A percentile compares a stretch with the other conserved stretches of the same genome.
phyloP scores from a whole-genome alignment of 1,140 invertebrate genomes.

The Protaetia brevitarsis region DNA sequence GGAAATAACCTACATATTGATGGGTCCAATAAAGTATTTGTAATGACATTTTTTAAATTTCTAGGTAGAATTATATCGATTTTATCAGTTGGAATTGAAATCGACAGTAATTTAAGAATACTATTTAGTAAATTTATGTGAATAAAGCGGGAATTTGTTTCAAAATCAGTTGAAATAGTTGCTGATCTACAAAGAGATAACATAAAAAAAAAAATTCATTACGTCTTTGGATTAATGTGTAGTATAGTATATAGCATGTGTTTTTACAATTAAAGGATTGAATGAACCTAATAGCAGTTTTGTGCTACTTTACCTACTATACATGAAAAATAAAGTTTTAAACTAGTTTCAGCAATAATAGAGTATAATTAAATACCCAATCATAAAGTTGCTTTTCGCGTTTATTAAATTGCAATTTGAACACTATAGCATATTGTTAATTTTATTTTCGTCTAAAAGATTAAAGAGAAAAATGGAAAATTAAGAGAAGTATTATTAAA shows the following conservation, averaged over 20 bases:
- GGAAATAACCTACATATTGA: slow-evolving; percentile 45
- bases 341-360: too few relatives aligned
- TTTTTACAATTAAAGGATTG: too few relatives aligned
- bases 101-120: slow-evolving; percentile 36
- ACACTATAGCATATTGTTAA: too few relatives aligned
- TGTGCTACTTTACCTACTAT: too few relatives aligned
- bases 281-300: too few relatives aligned
- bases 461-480: too few relatives aligned
- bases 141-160: slow-evolving; percentile 34
- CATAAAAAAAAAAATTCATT: slow-evolving; percentile 1
- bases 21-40: slow-evolving; percentile 42
- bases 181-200: slow-evolving; percentile 42
- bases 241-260: neutral
- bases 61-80: slow-evolving; percentile 40
- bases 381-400: too few relatives aligned
- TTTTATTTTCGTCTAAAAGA: too few relatives aligned
- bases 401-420: too few relatives aligned
- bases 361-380: too few relatives aligned
- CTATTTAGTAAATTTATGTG: slow-evolving; percentile 41
- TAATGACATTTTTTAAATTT: slow-evolving; percentile 44
- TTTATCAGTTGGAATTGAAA: slow-evolving; percentile 39
- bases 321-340: too few relatives aligned
- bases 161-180: slow-evolving; percentile 37
- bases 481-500: too few relatives aligned
- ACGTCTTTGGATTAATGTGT: neutral